Evolutionary conservation across 2,888 invertebrate species (phyloP).

Genomic region (Oscheius sp.): DNA sequence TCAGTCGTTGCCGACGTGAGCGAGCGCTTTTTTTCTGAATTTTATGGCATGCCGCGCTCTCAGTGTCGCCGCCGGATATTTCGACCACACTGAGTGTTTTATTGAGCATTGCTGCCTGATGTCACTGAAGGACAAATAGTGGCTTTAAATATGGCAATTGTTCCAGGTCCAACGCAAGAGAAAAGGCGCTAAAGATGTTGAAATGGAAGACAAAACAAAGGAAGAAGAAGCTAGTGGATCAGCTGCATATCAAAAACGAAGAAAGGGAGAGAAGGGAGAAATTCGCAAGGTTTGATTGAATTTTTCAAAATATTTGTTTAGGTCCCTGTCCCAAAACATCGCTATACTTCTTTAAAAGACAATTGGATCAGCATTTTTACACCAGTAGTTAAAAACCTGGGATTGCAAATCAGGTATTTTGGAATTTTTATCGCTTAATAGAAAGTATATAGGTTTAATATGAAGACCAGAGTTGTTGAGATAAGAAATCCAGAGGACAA

Average conservation of each 20-base stretch:
- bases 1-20: background rate
- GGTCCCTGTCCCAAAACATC: slow-evolving; percentile 88
- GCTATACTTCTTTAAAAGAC: slow-evolving; percentile 91
- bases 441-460: slow-evolving; percentile 93
- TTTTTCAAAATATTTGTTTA: slow-evolving; percentile 31
- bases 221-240: slow-evolving; percentile 27
- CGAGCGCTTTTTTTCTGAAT: slow-evolving; percentile 10
- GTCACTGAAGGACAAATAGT: background rate
- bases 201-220: slow-evolving; percentile 43
- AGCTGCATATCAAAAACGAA: slow-evolving; percentile 39
- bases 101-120: slow-evolving; percentile 12
- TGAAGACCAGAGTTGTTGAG: slow-evolving; percentile 88
- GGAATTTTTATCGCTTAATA: too few species aligned
- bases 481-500: slow-evolving; percentile 79
- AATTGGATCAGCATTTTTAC: slow-evolving; percentile 96
- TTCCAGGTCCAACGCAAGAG: slow-evolving; percentile 55
- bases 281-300: slow-evolving; percentile 41
- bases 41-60: slow-evolving; percentile 20
- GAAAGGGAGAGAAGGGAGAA: slow-evolving; percentile 55
- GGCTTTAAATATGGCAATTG: background rate
- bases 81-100: slow-evolving; percentile 13
- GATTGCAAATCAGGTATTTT: slow-evolving; percentile 78
- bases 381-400: slow-evolving; percentile 92
- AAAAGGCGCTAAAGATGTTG: slow-evolving; percentile 44
- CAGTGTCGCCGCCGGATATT: slow-evolving; percentile 7